Base-by-base conservation (phyloP, 2,888 invertebrate species). In the Marronus borbonicus region DNA sequence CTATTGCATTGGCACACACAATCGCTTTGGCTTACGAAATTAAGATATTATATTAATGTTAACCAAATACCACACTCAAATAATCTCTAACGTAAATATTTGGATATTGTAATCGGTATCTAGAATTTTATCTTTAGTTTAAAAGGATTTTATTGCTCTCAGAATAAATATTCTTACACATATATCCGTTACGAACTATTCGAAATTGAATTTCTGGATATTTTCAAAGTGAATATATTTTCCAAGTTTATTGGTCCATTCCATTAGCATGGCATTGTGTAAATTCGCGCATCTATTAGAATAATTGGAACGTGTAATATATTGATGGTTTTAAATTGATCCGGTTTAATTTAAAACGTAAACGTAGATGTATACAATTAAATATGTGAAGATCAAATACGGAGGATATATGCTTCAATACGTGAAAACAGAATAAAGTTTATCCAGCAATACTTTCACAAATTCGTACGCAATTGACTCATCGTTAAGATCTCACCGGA, bases 51-150 rank as follows among this genome's bases (percentile, higher is more conserved):
- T 64, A 66, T 44, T 44, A 44, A 24, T 31, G 44, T 8, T 44
- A 17, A 49, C 39, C 44, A 66, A 66, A 66, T 66, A 66, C 24
- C 20, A 49, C 8, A 49, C 12, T 44, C 44, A 39, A 20, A 49
- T 49, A 66, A 66, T 49, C 66, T 44, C 20, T 20, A 31, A 12
- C 24, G 44, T 66, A 66, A 66, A 66, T 66, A 66, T 66, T 66
- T 66, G 44, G 44, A 66, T 20, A 49, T 44, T 20, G 20, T 66
- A 66, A 44, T 44, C 66, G 66, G 4, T 20, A 20, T 24, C 66
- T 44, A 44, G 66, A 66, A 66, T 66, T 66, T 66, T 62, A 62
- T 62, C 62, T 31, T 28, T 28, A 66, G 44, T 66, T 66, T 66
- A 49, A 66, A 66, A 10, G 20, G 49, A 49, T 44, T 66, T 66